phyloP scores from a whole-genome alignment of 2,888 invertebrate species.

The Ochropleura leucogaster region DNA sequence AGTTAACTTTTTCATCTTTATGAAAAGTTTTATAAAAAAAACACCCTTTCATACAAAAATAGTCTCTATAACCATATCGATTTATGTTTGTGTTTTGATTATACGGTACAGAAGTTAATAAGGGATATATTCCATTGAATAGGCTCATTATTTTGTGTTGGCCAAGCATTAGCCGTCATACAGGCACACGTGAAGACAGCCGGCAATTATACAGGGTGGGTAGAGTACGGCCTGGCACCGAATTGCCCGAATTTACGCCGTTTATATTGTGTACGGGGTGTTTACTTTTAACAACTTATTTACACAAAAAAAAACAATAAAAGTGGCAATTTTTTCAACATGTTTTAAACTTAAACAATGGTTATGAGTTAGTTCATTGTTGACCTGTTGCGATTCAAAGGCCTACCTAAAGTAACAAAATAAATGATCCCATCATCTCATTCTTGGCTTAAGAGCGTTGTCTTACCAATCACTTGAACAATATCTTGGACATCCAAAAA shows the following conservation, averaged over 20 bases:
- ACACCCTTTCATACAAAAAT: conserved; percentile 16
- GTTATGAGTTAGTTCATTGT: background rate
- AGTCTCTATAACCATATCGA: conserved; percentile 4
- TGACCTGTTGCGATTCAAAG: background rate
- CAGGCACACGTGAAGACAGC: conserved; percentile 82
- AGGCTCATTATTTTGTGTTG: conserved; percentile 37
- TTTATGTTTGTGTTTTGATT: conserved; percentile 13
- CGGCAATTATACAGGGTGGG: conserved; percentile 86
- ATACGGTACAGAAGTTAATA: background rate
- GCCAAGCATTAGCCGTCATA: conserved; percentile 72
- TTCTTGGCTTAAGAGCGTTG: background rate
- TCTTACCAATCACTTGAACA: background rate
- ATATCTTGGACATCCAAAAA: background rate
- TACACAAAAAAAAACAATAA: background rate
- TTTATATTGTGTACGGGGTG: conserved; percentile 75
- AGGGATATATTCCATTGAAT: conserved; percentile 6
- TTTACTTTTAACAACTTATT: conserved; percentile 30
- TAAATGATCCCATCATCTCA: background rate
- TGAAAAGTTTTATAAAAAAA: background rate
- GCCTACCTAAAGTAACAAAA: background rate
- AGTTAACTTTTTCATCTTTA: conserved; percentile 37
- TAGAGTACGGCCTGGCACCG: conserved; percentile 86
- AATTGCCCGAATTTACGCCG: conserved; percentile 85
- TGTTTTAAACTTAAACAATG: background rate
- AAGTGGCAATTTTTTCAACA: background rate